Conservation (phyloP, 2,797 vertebrate genomes). For the Psittacula derbiana region DNA sequence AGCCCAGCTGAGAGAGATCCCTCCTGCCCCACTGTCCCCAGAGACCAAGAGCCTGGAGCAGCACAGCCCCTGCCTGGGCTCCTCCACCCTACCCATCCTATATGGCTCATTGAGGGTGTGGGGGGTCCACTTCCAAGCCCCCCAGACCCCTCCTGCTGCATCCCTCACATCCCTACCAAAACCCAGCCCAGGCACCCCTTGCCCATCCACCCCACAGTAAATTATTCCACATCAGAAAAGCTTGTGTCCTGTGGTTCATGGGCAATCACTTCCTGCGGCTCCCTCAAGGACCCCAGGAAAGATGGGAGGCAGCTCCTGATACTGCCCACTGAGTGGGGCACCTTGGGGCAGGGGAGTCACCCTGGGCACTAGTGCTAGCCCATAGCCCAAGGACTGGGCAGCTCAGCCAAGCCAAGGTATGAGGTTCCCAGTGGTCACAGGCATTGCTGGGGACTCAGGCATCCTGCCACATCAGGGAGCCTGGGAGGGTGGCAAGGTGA, state of each 20-base stretch:
- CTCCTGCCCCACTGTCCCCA: not conserved
- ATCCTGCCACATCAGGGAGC: not conserved
- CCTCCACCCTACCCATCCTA: no score
- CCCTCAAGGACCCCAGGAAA: not conserved
- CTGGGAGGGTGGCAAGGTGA: not conserved
- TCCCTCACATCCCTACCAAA: not conserved
- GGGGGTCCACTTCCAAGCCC: not conserved
- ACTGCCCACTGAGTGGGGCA: not conserved
- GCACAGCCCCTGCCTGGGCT: not conserved
- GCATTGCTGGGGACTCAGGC: not conserved
- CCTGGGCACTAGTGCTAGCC: not conserved
- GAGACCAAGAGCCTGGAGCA: not conserved
- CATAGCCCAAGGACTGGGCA: not conserved
- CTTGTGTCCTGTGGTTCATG: not conserved
- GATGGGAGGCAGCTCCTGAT: not conserved
- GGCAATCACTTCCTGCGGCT: not conserved
- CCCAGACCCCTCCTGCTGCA: not conserved
- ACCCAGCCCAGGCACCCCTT: not conserved
- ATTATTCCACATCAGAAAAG: not conserved
- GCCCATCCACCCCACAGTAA: not conserved
- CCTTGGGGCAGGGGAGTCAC: accelerated
- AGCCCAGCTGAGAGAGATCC: not conserved
- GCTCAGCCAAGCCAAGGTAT: not conserved
- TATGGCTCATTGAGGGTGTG: not conserved
- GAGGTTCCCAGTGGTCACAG: not conserved